Base-by-base conservation (phyloP, 2,888 invertebrate genomes). In the Parascotia fuliginaria region DNA sequence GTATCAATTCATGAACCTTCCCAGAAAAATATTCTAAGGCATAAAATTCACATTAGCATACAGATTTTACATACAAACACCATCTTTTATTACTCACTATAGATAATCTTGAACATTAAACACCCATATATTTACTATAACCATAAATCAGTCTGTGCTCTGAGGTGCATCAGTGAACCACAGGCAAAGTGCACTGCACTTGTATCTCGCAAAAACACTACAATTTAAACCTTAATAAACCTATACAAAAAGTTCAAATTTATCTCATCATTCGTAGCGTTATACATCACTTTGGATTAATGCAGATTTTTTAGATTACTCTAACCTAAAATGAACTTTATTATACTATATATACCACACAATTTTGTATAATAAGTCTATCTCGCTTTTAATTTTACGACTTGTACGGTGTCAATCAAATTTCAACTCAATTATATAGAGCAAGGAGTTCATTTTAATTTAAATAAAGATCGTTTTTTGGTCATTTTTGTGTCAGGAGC, bases 91-190 rank as follows among this genome's bases (percentile, higher is more conserved):
- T 68, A 68, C 70, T 70, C 70, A 62, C 73, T 78, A 80, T 79
- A 85, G 83, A 87, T 89, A 87, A 89, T 89, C 85, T 86, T 69
- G 75, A 79, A 86, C 85, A 86, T 91, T 87, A 89, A 89, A 86
- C 86, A 85, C 73, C 83, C 85, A 87, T 89, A 87, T 86, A 89
- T 89, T 89, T 90, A 91, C 88, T 87, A 87, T 85, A 85, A 78
- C 80, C 80, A 89, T 91, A 91, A 90, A 91, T 91, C 89, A 88
- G 84, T 84, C 88, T 86, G 81, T 77, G 68, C 55, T 81, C 80
- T 65, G 81, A 85, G 88, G 87, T 84, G 87, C 89, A 89, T 87
- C 88, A 81, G 79, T 64, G 68, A 64, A 68, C 69, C 69, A 44
- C 69, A 79, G 77, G 77, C 81, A 83, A 83, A 88, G 88, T 89